Evolutionary conservation across 2,113 vertebrate genomes (phyloP), one percentile per base, ranked within the genome.

Genomic region (Craseonycteris thonglongyai): DNA sequence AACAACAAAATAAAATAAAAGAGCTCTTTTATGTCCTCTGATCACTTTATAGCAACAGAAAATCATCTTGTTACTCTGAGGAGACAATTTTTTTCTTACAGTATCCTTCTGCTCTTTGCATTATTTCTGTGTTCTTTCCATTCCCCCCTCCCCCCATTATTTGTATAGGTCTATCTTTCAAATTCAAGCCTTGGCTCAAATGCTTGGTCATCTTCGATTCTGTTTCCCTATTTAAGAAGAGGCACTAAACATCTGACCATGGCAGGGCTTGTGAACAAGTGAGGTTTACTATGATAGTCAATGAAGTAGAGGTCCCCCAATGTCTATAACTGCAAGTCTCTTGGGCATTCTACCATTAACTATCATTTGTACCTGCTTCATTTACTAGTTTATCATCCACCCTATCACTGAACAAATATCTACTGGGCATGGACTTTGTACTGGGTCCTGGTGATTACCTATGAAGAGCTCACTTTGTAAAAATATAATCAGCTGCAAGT

Each of bases 91-190:
- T 93, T 94, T 91, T 45, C 19, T 92, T n/a, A 24, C 21, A 76
- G n/a, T 96, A 93, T 91, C 83, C 78, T 54, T 16, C 49, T 18
- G 49, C 49, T 51, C 49, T 51, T 51, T 51, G 49, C 49, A 51
- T 51, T 51, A 51, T 51, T 16, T 51, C 49, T 51, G 49, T 51
- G 15, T 51, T 51, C 49, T 51, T 51, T 51, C 18, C 12, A 11
- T 74, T 7, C 35, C 5, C 3, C 3, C 0, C 35, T 3, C 3
- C 3, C 0, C 4, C 65, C 35, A 2, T 85, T 74, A 33, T 66
- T 58, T 69, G 63, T 47, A 14, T 82, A 78, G 13, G 45, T 49
- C 49, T 51, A 51, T 18, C 49, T 51, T 51, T 51, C 49, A 51
- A 51, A 5, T 51, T 51, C 49, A 51, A 51, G 49, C 15, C 49